Base-by-base conservation (phyloP, 2,797 vertebrate genomes). In the Hippoglossus hippoglossus region DNA sequence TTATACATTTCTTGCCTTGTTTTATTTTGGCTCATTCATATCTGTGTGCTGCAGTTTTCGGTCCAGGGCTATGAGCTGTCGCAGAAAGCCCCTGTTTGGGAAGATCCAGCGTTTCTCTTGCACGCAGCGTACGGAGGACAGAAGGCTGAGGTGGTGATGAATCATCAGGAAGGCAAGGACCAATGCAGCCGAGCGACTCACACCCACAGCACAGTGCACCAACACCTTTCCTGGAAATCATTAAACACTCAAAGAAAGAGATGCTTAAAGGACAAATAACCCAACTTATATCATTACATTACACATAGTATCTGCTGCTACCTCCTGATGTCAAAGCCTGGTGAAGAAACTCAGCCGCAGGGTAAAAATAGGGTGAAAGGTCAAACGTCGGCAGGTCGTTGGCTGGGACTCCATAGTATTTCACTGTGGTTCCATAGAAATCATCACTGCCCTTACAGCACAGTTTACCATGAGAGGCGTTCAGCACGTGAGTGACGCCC, bases 11-110 rank as follows among this genome's bases (percentile, higher is more conserved):
- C 3, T 57, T 24, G 8, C 39, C 59, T 78, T 59, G 10, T 60
- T 58, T 67, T 51, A 73, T 60, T 69, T 52, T 5, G 11, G 6
- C 50, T 74, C 25, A 15, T 73, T 60, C 6, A 56, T 36, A 39
- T 41, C 16, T 16, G 77, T 24, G 0, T 67, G 67, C 47, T 63
- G 85, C 31, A 97, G 89, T 66, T 94, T 90, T 80, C 64, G 77
- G 59, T 98, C 95, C 77, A 99, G 73, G 44, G 79, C 91, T 71
- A 77, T 87, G 36, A 98, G 94, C 78, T 97, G 96, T 77, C 74
- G 89, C 59, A 96, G 92, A 84, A 98, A 99, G 79, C 96, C 97
- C 51, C 94, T 91, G 72, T 98, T 99, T 53, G 96, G 97, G 82
- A 95, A 97, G 86, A 98, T 96, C 95, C 96, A 97, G 60, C 96